Evolutionary conservation across 2,113 vertebrate genomes (phyloP), one percentile per base, ranked within the genome.

Genomic region (Elephantulus edwardii): DNA sequence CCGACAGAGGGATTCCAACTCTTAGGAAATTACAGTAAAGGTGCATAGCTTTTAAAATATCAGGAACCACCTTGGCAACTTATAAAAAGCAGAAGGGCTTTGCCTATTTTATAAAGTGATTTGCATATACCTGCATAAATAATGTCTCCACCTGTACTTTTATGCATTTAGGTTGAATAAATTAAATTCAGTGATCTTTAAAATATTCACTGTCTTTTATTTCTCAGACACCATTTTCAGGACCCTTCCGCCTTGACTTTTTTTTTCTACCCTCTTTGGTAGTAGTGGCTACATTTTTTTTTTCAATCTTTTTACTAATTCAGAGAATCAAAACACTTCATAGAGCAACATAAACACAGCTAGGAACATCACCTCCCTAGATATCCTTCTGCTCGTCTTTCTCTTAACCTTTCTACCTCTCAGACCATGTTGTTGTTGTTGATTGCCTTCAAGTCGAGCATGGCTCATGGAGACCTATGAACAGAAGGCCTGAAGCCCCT

Each of bases 121-220:
- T 96, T 96, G 96, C 96, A 96, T 96, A 96, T 96, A 96, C 96
- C 96, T 96, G 96, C 96, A 96, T 96, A 96, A 96, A 96, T 96
- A 96, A 96, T 95, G 93, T 95, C 94, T 93, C 96, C 96, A 96
- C 96, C 96, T 96, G 96, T 96, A 96, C 95, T 95, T 96, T 96
- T 93, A 95, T 96, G 93, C 95, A 95, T 96, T 96, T 95, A 96
- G 95, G 95, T 96, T 96, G 95, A 96, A 96, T 95, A 96, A 96
- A 96, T 96, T 96, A 96, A 91, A 96, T 96, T 95, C 92, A 83
- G 88, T 95, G 95, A 96, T 96, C 93, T 96, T 96, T 96, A 95
- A 96, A 96, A 95, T 93, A 95, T 90, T 92, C 96, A 83, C 91
- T 94, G 88, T 87, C 93, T 95, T 95, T 95, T 77, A 90, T 91